Conservation (phyloP, 2,888 invertebrate genomes). For the Euproctis similis region DNA sequence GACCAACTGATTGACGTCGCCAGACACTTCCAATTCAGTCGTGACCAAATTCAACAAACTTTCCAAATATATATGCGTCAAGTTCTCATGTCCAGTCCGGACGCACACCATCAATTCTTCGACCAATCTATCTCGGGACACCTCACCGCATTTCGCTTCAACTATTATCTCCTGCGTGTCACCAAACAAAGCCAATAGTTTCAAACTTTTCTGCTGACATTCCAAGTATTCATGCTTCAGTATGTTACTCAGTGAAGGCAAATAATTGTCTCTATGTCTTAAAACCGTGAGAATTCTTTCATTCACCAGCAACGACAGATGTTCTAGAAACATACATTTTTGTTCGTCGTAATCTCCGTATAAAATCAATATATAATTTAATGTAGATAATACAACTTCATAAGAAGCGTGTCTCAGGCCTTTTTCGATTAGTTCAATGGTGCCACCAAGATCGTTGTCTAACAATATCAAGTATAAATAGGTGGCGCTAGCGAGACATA, state of each 20-base stretch:
- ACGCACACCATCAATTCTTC: constrained; percentile 33
- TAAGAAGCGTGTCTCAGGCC: constrained; percentile 16
- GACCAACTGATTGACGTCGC: no score
- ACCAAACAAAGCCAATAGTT: constrained; percentile 36
- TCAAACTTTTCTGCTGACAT: constrained; percentile 47
- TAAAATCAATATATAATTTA: constrained; percentile 24
- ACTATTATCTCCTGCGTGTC: constrained; percentile 38
- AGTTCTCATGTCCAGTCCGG: constrained; percentile 41
- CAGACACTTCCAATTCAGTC: constrained; percentile 17
- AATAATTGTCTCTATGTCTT: constrained; percentile 20
- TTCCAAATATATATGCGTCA: constrained; percentile 47
- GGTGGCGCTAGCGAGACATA: constrained; percentile 37
- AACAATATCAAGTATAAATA: constrained; percentile 14
- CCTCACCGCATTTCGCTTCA: constrained; percentile 14
- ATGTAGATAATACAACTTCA: constrained; percentile 15
- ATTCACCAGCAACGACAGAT: constrained; percentile 24
- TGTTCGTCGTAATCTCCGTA: constrained; percentile 27
- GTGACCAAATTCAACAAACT: constrained; percentile 38
- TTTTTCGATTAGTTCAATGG: constrained; percentile 4
- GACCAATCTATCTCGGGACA: constrained; percentile 28
- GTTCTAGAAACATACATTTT: constrained; percentile 30
- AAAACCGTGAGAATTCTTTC: constrained; percentile 18
- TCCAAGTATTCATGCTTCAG: constrained; percentile 39
- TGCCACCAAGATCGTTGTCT: constrained; percentile 2
- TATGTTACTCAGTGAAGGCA: constrained; percentile 28